A percentile compares a stretch with the other conserved stretches of the same genome.
phyloP scores from a whole-genome alignment of 2,888 invertebrate species.

The Eucera pruinosa region DNA sequence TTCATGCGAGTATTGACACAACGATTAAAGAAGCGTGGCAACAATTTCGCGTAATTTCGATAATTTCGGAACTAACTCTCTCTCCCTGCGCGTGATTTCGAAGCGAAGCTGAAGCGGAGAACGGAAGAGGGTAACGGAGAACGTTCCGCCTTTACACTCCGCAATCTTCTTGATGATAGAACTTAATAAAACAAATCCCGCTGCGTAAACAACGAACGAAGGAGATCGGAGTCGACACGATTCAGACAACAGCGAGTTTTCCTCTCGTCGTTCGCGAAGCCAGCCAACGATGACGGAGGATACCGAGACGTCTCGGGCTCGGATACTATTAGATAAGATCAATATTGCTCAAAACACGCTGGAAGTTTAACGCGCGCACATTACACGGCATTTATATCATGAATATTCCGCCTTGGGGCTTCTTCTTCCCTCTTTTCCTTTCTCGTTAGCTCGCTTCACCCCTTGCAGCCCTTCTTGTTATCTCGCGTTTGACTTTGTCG shows the following conservation, averaged over 20 bases:
- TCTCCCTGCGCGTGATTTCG: background rate
- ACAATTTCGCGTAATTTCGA: slow-evolving; percentile 2
- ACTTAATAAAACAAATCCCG: slow-evolving; percentile 83
- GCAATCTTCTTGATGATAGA: slow-evolving; percentile 78
- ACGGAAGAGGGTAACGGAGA: slow-evolving; percentile 26
- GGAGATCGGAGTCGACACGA: slow-evolving; percentile 76
- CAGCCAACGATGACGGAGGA: slow-evolving; percentile 71
- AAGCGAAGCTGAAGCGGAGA: background rate
- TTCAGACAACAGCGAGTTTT: slow-evolving; percentile 80
- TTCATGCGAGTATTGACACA: background rate
- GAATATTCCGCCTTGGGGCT: slow-evolving; percentile 73
- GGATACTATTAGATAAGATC: slow-evolving; percentile 82
- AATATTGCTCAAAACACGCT: slow-evolving; percentile 81
- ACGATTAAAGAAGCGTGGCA: background rate
- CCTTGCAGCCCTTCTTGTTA: slow-evolving; percentile 49
- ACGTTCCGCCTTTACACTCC: slow-evolving; percentile 64
- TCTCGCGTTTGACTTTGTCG: slow-evolving; percentile 57
- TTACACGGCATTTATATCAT: slow-evolving; percentile 72
- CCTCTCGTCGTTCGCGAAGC: slow-evolving; percentile 67
- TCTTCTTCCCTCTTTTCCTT: slow-evolving; percentile 66
- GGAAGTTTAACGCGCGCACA: slow-evolving; percentile 75
- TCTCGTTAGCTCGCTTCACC: slow-evolving; percentile 39
- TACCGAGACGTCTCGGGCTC: slow-evolving; percentile 68
- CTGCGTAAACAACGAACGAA: slow-evolving; percentile 79
- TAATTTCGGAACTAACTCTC: background rate